Evolutionary conservation across 2,888 invertebrate genomes (phyloP).

Genomic region (Drosophila differens): DNA sequence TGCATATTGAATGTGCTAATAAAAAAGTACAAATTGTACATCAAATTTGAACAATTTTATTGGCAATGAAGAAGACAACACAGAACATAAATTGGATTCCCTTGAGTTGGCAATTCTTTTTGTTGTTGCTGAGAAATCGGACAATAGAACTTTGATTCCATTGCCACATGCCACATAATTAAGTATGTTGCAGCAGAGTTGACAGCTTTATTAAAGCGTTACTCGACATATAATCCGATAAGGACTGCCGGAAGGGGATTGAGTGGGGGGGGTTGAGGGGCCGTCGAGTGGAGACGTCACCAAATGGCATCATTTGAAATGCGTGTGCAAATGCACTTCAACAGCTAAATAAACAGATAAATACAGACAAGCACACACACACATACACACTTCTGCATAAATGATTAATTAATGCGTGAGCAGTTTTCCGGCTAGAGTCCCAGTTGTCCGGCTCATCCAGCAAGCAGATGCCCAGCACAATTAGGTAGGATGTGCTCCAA

Average conservation of each 20-base stretch:
- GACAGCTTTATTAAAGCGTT: slow-evolving; percentile 9
- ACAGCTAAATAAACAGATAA: slow-evolving; percentile 21
- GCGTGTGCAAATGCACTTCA: slow-evolving; percentile 70
- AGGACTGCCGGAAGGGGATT: not conserved
- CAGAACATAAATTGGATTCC: slow-evolving; percentile 42
- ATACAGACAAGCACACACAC: not conserved
- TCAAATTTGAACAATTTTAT: slow-evolving; percentile 77
- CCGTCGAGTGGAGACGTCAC: slow-evolving; percentile 26
- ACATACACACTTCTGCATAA: slow-evolving; percentile 37
- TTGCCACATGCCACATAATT: slow-evolving; percentile 3
- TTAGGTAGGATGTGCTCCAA: slow-evolving; percentile 29
- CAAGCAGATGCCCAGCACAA: slow-evolving; percentile 40
- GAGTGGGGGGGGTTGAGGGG: not conserved
- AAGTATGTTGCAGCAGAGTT: not conserved
- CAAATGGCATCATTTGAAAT: slow-evolving; percentile 73
- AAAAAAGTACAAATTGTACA: slow-evolving; percentile 72
- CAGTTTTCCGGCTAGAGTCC: slow-evolving; percentile 50
- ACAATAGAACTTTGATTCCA: slow-evolving; percentile 12
- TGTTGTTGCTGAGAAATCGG: slow-evolving; percentile 23
- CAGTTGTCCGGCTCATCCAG: slow-evolving; percentile 29
- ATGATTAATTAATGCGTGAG: slow-evolving; percentile 78
- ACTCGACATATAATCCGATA: not conserved
- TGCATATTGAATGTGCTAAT: slow-evolving; percentile 75
- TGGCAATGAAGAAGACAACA: slow-evolving; percentile 26
- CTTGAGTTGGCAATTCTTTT: slow-evolving; percentile 13